These are phyloP conservation scores for Papilio helenus DNA, from an alignment of 1,140 invertebrate species.

Conservation along the genomic window DNA sequence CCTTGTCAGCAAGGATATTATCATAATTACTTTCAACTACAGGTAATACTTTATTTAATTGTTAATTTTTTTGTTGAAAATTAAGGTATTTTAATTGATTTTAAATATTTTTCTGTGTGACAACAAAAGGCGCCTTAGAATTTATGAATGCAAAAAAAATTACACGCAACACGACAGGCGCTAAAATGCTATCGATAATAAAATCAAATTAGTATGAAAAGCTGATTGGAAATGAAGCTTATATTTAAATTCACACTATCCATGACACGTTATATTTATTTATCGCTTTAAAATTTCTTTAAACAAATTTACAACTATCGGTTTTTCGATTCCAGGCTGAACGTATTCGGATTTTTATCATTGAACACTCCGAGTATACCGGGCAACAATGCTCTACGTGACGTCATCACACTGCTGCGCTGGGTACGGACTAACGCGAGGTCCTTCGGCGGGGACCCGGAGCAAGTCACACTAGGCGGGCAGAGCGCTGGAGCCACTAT, in stretches of 20 bases:
- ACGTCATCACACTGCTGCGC: conserved; percentile 85
- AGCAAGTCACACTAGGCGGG: conserved; percentile 84
- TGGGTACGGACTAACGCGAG: conserved; percentile 86
- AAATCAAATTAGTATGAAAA: too few species aligned
- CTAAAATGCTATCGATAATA: background rate
- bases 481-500: conserved; percentile 84
- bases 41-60: conserved; percentile 52
- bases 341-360: conserved; percentile 83
- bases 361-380: conserved; percentile 84
- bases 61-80: too few species aligned
- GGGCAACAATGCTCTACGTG: conserved; percentile 88
- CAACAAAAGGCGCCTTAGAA: background rate
- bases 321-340: conserved; percentile 61
- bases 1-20: conserved; percentile 84
- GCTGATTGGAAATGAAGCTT: too few species aligned
- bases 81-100: too few species aligned
- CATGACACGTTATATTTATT: too few species aligned
- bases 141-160: background rate
- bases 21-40: conserved; percentile 89
- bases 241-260: too few species aligned
- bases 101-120: too few species aligned
- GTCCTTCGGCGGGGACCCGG: conserved; percentile 86
- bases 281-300: too few species aligned
- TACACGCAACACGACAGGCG: background rate
- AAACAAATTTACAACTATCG: background rate